Base-by-base conservation (phyloP, 2,888 invertebrate species). In the Deilephila porcellus region DNA sequence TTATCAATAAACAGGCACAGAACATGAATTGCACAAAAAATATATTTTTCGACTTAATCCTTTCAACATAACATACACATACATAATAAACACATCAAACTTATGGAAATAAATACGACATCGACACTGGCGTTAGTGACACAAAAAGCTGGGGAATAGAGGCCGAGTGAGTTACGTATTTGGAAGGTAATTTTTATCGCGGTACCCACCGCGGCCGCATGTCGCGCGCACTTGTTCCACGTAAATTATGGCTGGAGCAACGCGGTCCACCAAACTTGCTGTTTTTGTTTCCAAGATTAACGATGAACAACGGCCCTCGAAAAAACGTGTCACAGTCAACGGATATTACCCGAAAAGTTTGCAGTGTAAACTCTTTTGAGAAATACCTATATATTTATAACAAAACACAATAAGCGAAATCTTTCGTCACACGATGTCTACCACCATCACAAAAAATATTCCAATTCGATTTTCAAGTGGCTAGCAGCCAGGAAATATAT, bases 271-370 rank as follows among this genome's bases (percentile, higher is more conserved):
- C 89, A 86, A 91, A 91, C 91, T 93, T 91, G 88, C 88, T 90
- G 91, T 93, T 93, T 93, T 93, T 92, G 92, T 93, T 93, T 92
- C 90, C 88, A 93, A 93, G 93, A 93, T 93, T 92, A 94, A 93
- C 93, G 92, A 93, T 90, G 92, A 93, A 91, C 91, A 91, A 91
- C 91, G 89, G 86, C 91, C 87, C 90, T 89, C 90, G 89, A 91
- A 92, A 93, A 93, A 93, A 91, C 87, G 90, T 90, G 92, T 92
- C 92, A 92, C 91, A 88, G 88, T 90, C 88, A 91, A 91, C 91
- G 90, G 90, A 91, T 91, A 92, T 92, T 90, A 87, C 89, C 88
- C 88, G 85, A 85, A 92, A 92, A 91, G 82, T 90, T 91, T 90
- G 82, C 88, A 87, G 88, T 90, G 90, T 91, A 92, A 89, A 91